Evolutionary conservation across 2,797 vertebrate genomes (phyloP).

Genomic region (Iguana delicatissima): DNA sequence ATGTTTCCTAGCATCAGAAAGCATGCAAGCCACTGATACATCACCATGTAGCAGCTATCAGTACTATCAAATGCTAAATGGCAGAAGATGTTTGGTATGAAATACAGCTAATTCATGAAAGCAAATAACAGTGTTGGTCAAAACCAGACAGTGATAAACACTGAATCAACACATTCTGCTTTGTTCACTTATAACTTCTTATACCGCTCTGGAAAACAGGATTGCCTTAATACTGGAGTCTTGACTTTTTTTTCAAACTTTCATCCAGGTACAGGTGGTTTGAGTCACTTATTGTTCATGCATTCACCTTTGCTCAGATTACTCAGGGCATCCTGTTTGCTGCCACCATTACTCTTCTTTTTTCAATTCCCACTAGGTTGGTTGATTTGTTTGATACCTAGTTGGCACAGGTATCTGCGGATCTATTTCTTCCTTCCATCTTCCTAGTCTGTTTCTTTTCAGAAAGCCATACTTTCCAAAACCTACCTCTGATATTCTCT

Average conservation of each 20-base stretch:
- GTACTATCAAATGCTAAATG: slow-evolving; percentile 20
- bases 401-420: not conserved
- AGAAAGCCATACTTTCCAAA: not conserved
- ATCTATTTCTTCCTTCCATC: not conserved
- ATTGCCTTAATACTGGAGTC: not conserved
- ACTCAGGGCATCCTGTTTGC: not conserved
- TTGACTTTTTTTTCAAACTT: not conserved
- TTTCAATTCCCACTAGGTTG: not conserved
- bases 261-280: not conserved
- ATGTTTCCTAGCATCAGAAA: not conserved
- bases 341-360: not conserved
- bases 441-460: too few species aligned
- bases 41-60: not conserved
- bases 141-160: not conserved
- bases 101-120: not conserved
- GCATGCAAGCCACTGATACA: not conserved
- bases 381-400: too few species aligned
- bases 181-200: not conserved
- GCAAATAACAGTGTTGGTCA: not conserved
- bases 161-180: not conserved
- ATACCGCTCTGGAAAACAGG: not conserved
- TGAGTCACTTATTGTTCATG: not conserved
- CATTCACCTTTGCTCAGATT: not conserved
- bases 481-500: not conserved
- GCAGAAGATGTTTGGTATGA: not conserved